phyloP scores from a whole-genome alignment of 2,113 vertebrate genomes.

The Chaetodon trifascialis region DNA sequence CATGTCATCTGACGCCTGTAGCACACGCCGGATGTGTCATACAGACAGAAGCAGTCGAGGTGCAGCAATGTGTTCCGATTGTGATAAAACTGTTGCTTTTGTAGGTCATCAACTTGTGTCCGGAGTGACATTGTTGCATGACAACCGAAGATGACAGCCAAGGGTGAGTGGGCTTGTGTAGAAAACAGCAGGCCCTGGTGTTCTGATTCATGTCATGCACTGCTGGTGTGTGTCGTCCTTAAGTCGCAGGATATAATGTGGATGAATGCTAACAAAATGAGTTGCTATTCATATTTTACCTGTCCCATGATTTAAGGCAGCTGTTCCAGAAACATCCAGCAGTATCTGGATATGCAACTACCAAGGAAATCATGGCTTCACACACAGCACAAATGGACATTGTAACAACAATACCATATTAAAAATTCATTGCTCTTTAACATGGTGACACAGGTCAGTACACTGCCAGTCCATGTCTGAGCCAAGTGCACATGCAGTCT shows the following conservation, averaged over 20 bases:
- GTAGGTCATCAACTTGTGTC: not conserved
- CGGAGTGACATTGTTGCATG: not conserved
- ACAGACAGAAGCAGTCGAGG: not conserved
- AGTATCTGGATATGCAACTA: not conserved
- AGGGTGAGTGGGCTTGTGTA: slow-evolving; percentile 9
- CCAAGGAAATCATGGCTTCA: not conserved
- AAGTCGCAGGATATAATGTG: not conserved
- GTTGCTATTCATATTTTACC: not conserved
- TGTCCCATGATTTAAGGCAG: not conserved
- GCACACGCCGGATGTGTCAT: slow-evolving; percentile 12
- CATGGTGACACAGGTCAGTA: slow-evolving; percentile 9
- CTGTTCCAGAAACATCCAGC: not conserved
- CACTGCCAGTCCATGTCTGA: slow-evolving; percentile 7
- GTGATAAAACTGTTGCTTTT: slow-evolving; percentile 38
- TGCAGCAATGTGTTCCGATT: slow-evolving; percentile 2
- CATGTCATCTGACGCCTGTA: slow-evolving; percentile 13
- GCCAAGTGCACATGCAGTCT: slow-evolving; percentile 3
- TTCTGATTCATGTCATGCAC: slow-evolving; percentile 26
- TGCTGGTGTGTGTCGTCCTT: not conserved
- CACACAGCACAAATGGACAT: not conserved
- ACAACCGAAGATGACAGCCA: slow-evolving; percentile 9
- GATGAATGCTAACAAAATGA: not conserved
- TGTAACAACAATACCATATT: not conserved
- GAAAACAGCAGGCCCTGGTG: slow-evolving; percentile 2
- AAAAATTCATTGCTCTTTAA: not conserved